Conservation (phyloP, 64 coral and sea anemone genomes). For the Orbicella faveolata region DNA sequence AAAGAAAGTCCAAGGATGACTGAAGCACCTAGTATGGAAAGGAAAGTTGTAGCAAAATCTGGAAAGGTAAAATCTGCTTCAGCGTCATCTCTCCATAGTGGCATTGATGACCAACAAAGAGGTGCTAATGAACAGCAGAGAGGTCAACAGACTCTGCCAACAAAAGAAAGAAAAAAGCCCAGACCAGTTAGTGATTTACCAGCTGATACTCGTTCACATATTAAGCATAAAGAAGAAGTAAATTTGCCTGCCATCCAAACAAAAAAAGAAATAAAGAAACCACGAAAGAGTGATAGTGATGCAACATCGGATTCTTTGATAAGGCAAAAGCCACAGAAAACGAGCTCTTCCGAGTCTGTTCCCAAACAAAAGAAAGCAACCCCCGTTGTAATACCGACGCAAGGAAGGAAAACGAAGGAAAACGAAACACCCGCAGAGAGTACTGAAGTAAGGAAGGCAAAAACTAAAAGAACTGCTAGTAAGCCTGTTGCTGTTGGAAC, state of each 20-base stretch:
- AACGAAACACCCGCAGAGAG: neutral
- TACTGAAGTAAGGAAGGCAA: neutral
- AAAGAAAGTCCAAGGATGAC: neutral
- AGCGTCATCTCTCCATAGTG: neutral
- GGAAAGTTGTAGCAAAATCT: neutral
- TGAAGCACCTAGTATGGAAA: neutral
- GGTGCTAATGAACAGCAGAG: neutral
- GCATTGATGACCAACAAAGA: neutral
- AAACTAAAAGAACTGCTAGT: slow-evolving; percentile 7
- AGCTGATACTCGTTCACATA: neutral
- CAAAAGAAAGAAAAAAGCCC: slow-evolving; percentile 14
- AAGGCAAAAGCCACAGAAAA: slow-evolving; percentile 20
- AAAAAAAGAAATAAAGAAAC: neutral
- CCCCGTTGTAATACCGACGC: neutral
- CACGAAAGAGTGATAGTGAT: slow-evolving; percentile 19
- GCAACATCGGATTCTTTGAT: neutral
- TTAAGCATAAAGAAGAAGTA: neutral
- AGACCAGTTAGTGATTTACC: neutral
- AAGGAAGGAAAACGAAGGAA: neutral
- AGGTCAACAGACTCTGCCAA: neutral
- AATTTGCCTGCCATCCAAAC: neutral
- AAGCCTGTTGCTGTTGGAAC: neutral
- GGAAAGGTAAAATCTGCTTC: slow-evolving; percentile 28
- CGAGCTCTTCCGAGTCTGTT: neutral
- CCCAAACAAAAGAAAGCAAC: slow-evolving; percentile 10